Evolutionary conservation across 2,113 vertebrate species (phyloP).

Genomic region (Chionis minor): DNA sequence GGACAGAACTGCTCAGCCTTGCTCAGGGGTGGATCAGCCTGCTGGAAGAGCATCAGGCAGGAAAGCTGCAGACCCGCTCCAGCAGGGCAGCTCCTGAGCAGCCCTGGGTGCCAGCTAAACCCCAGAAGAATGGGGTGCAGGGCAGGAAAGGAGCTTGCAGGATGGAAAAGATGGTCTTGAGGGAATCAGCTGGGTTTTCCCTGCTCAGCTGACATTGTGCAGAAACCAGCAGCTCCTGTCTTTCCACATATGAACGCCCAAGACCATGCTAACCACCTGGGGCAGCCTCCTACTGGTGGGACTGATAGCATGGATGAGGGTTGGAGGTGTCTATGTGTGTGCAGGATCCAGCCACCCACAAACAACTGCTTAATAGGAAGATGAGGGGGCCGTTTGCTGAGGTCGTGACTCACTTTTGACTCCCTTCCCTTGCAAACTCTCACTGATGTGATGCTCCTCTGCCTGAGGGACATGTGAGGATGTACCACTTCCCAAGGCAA

Average conservation of each 20-base stretch:
- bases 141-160: background rate
- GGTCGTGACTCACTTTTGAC: background rate
- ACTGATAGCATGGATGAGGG: background rate
- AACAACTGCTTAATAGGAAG: background rate
- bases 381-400: background rate
- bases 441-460: background rate
- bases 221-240: background rate
- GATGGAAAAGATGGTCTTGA: background rate
- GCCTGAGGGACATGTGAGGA: background rate
- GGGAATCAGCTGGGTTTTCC: background rate
- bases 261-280: too few relatives aligned
- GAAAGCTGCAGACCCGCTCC: background rate
- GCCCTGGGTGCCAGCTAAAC: background rate
- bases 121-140: background rate
- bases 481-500: background rate
- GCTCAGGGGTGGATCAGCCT: background rate
- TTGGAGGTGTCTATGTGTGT: fast-evolving
- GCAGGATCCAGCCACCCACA: background rate
- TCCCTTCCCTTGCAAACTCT: background rate
- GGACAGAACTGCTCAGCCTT: background rate
- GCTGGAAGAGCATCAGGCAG: background rate
- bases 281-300: background rate
- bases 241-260: background rate
- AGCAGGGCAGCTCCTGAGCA: background rate
- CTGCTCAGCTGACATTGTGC: background rate